phyloP scores from a whole-genome alignment of 2,888 invertebrate genomes.

The Masnerella sp. region DNA sequence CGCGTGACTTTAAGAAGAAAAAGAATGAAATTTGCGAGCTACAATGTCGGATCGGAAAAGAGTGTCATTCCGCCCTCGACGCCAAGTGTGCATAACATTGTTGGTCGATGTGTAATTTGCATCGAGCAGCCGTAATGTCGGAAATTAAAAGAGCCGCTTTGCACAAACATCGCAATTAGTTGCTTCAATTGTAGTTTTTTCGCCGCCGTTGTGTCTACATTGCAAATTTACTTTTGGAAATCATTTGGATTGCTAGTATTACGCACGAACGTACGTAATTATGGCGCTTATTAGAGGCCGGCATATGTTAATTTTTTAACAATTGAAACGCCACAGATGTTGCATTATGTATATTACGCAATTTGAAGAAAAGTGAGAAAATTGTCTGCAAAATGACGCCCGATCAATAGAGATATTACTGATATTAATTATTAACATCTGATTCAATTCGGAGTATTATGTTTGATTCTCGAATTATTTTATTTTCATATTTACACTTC shows the following conservation, averaged over 20 bases:
- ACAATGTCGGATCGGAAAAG: constrained; percentile 56
- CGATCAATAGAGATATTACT: too few relatives aligned
- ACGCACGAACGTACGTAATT: constrained; percentile 33
- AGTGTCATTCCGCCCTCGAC: constrained; percentile 57
- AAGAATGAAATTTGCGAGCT: constrained; percentile 46
- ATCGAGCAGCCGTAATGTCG: constrained; percentile 49
- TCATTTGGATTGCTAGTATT: constrained; percentile 50
- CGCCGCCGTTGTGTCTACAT: constrained; percentile 45
- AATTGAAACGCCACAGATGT: constrained; percentile 30
- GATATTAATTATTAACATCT: too few relatives aligned
- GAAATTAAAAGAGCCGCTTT: constrained; percentile 55
- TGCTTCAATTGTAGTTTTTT: constrained; percentile 40
- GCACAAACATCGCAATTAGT: constrained; percentile 57
- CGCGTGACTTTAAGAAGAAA: constrained; percentile 56
- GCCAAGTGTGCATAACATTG: constrained; percentile 56
- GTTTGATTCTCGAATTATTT: too few relatives aligned
- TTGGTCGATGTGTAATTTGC: constrained; percentile 57
- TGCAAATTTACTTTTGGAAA: constrained; percentile 51
- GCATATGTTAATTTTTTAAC: constrained; percentile 43
- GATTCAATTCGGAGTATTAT: too few relatives aligned
- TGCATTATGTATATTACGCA: constrained; percentile 22
- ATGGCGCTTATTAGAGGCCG: constrained; percentile 43
- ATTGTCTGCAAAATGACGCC: neutral
- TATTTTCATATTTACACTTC: too few relatives aligned
- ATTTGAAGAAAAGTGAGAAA: constrained; percentile 12